Percentiles rank a stretch among this genome's conserved stretches.
Conservation (phyloP, 1,140 invertebrate genomes). For the Lordiphosa collinella region DNA sequence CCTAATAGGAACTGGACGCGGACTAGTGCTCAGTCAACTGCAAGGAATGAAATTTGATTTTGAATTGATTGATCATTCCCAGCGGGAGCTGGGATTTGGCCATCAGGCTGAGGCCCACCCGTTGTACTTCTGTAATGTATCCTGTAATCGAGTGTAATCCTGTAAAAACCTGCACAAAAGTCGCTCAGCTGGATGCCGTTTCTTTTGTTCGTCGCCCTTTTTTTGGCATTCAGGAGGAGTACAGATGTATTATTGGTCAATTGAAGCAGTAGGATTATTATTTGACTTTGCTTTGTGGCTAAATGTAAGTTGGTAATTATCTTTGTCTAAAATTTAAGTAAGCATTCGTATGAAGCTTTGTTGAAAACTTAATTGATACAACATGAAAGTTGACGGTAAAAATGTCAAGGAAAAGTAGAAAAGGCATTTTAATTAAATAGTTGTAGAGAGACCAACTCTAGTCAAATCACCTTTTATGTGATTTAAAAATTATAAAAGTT, state of each 20-base stretch:
- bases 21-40: conserved; percentile 36
- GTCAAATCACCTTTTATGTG: too few species aligned
- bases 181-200: conserved; percentile 56
- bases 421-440: too few species aligned
- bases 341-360: too few species aligned
- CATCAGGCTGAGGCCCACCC: conserved; percentile 31
- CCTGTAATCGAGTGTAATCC: conserved; percentile 76
- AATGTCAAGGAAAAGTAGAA: too few species aligned
- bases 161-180: conserved; percentile 61
- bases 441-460: too few species aligned
- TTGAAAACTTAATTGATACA: too few species aligned
- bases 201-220: conserved; percentile 38
- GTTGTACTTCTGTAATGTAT: conserved; percentile 64
- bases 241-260: conserved; percentile 49
- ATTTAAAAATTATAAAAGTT: too few species aligned
- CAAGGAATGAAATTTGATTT: conserved; percentile 66
- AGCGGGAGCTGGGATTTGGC: conserved; percentile 39
- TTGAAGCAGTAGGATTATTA: conserved; percentile 22
- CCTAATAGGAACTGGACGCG: conserved; percentile 17
- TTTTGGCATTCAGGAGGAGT: conserved; percentile 3
- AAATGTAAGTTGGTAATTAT: too few species aligned
- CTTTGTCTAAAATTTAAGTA: too few species aligned
- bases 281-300: neutral
- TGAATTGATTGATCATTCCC: conserved; percentile 78
- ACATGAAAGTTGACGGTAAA: too few species aligned